Base-by-base conservation (phyloP, 2,888 invertebrate genomes). In the Lepidochrysops patricia region DNA sequence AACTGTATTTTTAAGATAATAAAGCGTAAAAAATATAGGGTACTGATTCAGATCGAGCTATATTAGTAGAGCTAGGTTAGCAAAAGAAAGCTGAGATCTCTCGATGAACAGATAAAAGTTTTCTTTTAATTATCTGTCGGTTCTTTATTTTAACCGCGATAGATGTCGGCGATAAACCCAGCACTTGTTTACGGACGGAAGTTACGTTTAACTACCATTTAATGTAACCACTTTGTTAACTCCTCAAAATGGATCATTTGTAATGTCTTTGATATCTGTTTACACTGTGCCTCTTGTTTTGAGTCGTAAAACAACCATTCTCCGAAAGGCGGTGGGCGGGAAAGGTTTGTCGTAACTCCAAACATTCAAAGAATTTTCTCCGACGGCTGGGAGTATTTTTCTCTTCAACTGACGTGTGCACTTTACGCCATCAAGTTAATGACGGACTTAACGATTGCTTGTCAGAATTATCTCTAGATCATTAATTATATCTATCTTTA, bases 51-150 rank as follows among this genome's bases (percentile, higher is more conserved):
- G 13, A 26, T 26, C 25, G 5, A 26, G 26, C n/a, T n/a, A n/a
- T 4, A 50, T 50, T 50, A 26, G n/a, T 26, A 26, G 19, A 29
- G 27, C n/a, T 2, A 15, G 13, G 37, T 6, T 35, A 52, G 27
- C 29, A 27, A 29, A 58, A 34, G 50, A 35, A 52, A 59, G 50
- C 35, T 13, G 15, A 58, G 49, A 26, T 50, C 7, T 48, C 37
- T 32, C 57, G 63, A 62, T 60, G 58, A 34, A 27, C 52, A 60
- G 62, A 63, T 63, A 63, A 58, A 58, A 34, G 56, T 49, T 58
- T 61, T 61, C 57, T 58, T 61, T 50, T 58, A 57, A 61, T 61
- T 57, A 49, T 52, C 59, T 34, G 35, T 5, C 34, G 13, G 43
- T 43, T 43, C 23, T 43, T 54, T 56, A 60, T 61, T 57, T 50